Evolutionary conservation across 2,113 vertebrate genomes (phyloP).

Genomic region (Ovis aries): ARS-UI_Ramb_v3.0 NC_056069.1:18302001-18302500

Average conservation of each 20-base stretch:
- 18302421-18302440: neutral
- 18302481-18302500: neutral
- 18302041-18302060: neutral
- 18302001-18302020: neutral
- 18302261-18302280: neutral
- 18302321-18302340: neutral
- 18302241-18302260: too few relatives aligned
- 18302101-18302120: neutral
- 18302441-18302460: neutral
- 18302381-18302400: conserved; percentile 13
- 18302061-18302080: neutral
- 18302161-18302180: neutral
- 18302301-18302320: neutral
- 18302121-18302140: neutral
- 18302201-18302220: rapidly evolving
- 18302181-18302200: neutral
- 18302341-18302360: neutral
- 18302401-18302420: neutral
- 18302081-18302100: neutral
- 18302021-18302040: neutral
- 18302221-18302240: neutral
- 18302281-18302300: neutral
- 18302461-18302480: neutral
- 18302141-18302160: neutral
- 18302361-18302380: conserved; percentile 46